phyloP scores from a whole-genome alignment of 2,888 invertebrate genomes.

The Scaptomyza reducta region DNA sequence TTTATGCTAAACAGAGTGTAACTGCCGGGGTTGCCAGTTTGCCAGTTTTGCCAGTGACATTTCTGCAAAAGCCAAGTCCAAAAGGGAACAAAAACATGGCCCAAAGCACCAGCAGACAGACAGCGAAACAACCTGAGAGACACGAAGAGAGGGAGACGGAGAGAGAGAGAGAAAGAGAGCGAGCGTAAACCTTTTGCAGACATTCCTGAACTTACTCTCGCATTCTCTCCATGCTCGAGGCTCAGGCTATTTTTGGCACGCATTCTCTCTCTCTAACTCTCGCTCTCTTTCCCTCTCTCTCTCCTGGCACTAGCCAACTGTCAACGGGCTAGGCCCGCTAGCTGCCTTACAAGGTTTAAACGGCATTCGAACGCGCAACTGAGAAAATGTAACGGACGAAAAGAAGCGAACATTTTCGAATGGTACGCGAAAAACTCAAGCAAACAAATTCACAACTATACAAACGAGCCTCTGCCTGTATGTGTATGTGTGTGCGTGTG shows the following conservation, averaged over 20 bases:
- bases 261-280: constrained; percentile 12
- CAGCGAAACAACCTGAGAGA: constrained; percentile 7
- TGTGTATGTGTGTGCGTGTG: constrained; percentile 15
- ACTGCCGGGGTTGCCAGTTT: constrained; percentile 79
- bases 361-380: constrained; percentile 74
- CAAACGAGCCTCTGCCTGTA: constrained; percentile 41
- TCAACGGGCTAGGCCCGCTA: constrained; percentile 52
- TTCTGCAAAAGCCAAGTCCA: constrained; percentile 73
- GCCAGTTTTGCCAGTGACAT: constrained; percentile 76
- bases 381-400: constrained; percentile 68
- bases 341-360: constrained; percentile 59
- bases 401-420: constrained; percentile 43
- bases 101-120: constrained; percentile 42
- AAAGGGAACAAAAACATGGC: constrained; percentile 54
- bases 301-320: constrained; percentile 58
- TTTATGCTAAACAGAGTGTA: constrained; percentile 81
- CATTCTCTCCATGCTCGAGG: constrained; percentile 21
- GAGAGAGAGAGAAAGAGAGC: not conserved
- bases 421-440: constrained; percentile 40
- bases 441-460: constrained; percentile 52
- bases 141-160: constrained; percentile 5
- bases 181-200: constrained; percentile 52
- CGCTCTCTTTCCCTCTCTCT: constrained; percentile 9
- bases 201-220: constrained; percentile 54
- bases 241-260: constrained; percentile 67